Conservation (phyloP, 2,888 invertebrate genomes). For the Diarsia brunnea region DNA sequence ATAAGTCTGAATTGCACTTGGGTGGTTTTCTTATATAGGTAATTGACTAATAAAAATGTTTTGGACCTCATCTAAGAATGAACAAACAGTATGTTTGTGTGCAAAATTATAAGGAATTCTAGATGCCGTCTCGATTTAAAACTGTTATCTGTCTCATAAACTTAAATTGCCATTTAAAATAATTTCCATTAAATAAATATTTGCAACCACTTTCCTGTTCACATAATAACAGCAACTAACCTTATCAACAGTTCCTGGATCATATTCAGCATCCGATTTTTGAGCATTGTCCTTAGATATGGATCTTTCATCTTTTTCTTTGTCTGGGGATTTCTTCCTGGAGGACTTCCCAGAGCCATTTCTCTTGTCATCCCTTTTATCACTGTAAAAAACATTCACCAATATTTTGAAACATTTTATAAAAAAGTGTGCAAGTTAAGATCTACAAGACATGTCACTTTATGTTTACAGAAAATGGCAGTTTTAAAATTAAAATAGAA, state of each 20-base stretch:
- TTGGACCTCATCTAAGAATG: background rate
- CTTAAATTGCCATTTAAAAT: background rate
- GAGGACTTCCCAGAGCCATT: slow-evolving; percentile 91
- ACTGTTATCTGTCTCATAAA: background rate
- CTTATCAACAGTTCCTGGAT: slow-evolving; percentile 94
- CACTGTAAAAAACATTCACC: slow-evolving; percentile 72
- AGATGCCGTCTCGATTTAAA: too few species aligned
- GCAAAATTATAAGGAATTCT: background rate
- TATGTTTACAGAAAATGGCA: background rate
- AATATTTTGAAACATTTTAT: background rate
- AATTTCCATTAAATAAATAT: too few species aligned
- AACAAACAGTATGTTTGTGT: background rate
- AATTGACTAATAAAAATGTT: too few species aligned
- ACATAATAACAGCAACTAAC: slow-evolving; percentile 76
- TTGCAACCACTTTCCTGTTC: background rate
- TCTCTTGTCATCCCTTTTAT: slow-evolving; percentile 92
- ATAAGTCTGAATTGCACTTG: too few species aligned
- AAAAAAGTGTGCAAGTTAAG: background rate
- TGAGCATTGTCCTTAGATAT: slow-evolving; percentile 90
- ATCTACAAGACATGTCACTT: background rate
- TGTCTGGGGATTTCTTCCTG: slow-evolving; percentile 87
- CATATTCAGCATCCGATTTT: slow-evolving; percentile 92
- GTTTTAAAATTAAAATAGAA: background rate
- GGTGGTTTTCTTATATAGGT: too few species aligned
- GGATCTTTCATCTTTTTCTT: slow-evolving; percentile 87